Evolutionary conservation across 2,797 vertebrate genomes (phyloP).

Genomic region (Morelia viridis): DNA sequence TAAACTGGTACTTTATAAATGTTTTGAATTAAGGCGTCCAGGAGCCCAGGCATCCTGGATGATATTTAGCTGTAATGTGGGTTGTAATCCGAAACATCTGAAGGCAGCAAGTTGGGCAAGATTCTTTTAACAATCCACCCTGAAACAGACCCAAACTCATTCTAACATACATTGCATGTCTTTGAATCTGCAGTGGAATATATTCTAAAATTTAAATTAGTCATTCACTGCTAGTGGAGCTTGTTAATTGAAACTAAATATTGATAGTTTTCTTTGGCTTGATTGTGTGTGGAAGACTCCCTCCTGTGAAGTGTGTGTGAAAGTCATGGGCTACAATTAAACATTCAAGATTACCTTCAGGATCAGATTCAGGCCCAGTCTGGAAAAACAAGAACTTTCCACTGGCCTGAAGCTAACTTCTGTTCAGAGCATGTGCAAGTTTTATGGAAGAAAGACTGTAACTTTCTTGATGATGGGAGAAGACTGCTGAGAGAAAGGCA

Average conservation of each 20-base stretch:
- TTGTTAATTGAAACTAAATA: not conserved
- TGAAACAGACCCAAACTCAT: not conserved
- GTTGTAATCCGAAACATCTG: not conserved
- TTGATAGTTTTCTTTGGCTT: not conserved
- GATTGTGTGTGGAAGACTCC: not conserved
- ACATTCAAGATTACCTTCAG: not conserved
- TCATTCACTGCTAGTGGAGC: not conserved
- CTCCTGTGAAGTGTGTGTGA: not conserved
- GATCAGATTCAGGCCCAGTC: not conserved
- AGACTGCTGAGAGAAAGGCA: not conserved
- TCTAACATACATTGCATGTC: not conserved
- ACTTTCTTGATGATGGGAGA: not conserved
- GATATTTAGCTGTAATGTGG: not conserved
- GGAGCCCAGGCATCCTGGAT: not conserved
- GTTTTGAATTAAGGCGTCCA: not conserved
- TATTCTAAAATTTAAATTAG: not conserved
- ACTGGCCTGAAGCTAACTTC: not conserved
- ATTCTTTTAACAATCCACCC: not conserved
- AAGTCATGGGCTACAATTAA: not conserved
- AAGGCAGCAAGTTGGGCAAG: not conserved
- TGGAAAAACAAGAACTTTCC: not conserved
- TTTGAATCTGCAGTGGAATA: not conserved
- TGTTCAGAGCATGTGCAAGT: not conserved
- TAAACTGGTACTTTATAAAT: not conserved
- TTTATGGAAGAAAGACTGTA: not conserved